Conservation (phyloP, 2,797 vertebrate genomes). For the Sandelia bainsii region DNA sequence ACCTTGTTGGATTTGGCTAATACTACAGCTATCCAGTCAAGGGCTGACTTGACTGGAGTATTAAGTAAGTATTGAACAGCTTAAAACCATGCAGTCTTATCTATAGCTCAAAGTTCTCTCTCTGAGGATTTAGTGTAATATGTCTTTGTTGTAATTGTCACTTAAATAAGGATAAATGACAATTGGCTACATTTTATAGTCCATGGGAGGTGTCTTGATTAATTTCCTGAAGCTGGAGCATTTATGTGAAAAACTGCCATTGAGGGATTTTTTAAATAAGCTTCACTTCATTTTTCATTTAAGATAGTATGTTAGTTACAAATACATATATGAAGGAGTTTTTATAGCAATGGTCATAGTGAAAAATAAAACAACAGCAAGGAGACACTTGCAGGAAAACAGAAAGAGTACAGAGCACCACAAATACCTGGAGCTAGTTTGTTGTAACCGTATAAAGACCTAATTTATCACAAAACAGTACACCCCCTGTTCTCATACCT, state of each 20-base stretch:
- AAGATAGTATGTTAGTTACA: constrained; percentile 38
- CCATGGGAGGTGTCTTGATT: constrained; percentile 25
- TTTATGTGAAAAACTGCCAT: neutral
- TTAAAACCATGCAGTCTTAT: constrained; percentile 46
- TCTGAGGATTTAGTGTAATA: constrained; percentile 13
- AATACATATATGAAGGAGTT: constrained; percentile 50
- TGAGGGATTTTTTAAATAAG: neutral
- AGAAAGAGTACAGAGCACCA: neutral
- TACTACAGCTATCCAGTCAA: constrained; percentile 7
- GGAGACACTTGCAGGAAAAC: too few species aligned
- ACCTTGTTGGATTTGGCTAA: constrained; percentile 34
- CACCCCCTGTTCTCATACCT: neutral
- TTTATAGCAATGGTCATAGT: neutral
- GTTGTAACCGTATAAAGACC: constrained; percentile 16
- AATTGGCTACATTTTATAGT: constrained; percentile 22
- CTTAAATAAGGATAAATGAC: constrained; percentile 31
- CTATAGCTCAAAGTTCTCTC: constrained; percentile 36
- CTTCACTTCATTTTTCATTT: constrained; percentile 25
- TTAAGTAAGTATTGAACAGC: constrained; percentile 40
- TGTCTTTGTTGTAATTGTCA: constrained; percentile 26
- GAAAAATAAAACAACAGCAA: neutral
- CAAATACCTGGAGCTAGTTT: constrained; percentile 7
- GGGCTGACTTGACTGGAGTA: constrained; percentile 27
- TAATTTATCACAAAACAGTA: constrained; percentile 22
- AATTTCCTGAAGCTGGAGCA: constrained; percentile 8